Percentiles rank a stretch among this genome's conserved stretches.
These are phyloP conservation scores for Agrotis segetum DNA, from an alignment of 2,888 invertebrate genomes.

Conservation along the genomic window DNA sequence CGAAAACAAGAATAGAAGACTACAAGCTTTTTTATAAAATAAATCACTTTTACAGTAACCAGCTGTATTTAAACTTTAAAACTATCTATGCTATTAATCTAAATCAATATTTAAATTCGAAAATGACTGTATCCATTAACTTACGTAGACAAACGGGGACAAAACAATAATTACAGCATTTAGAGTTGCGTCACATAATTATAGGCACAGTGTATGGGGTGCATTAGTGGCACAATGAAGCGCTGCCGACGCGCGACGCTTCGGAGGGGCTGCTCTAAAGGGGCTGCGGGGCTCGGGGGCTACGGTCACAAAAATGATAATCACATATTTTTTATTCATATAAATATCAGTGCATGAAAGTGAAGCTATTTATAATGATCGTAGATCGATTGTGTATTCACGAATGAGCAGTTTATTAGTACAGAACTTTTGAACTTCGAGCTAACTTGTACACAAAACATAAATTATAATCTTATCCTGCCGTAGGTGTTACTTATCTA, in stretches of 20 bases:
- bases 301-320: constrained; percentile 65
- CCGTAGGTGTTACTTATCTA: no score
- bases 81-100: constrained; percentile 7
- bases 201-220: constrained; percentile 79
- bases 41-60: background rate
- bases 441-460: no score
- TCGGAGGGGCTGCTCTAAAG: constrained; percentile 49
- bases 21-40: background rate
- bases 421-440: background rate
- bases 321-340: constrained; percentile 60
- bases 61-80: background rate
- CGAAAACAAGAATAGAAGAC: no score
- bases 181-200: constrained; percentile 86
- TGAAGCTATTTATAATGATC: constrained; percentile 28
- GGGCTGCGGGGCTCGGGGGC: constrained; percentile 47
- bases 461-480: no score
- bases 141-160: constrained; percentile 76
- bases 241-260: constrained; percentile 64
- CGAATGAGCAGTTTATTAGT: background rate
- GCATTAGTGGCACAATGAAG: constrained; percentile 84
- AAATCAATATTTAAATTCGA: constrained; percentile 52
- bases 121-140: constrained; percentile 81
- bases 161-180: constrained; percentile 87
- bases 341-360: constrained; percentile 27
- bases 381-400: background rate